Evolutionary conservation across 2,113 vertebrate genomes (phyloP), one percentile per base, ranked within the genome.

Genomic region (Periophthalmus modestus): DNA sequence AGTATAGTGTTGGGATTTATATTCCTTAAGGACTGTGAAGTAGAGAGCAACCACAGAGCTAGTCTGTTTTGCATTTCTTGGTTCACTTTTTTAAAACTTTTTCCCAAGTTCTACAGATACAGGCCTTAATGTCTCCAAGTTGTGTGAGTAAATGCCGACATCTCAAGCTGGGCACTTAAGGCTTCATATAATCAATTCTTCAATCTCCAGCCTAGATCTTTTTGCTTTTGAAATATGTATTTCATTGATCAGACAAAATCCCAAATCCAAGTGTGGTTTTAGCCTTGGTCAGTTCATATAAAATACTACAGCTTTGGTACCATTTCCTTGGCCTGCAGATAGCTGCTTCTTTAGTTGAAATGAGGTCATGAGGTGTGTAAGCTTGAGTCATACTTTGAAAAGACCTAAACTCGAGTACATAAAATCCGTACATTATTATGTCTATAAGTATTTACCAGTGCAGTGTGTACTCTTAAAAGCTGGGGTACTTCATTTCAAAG

Each of bases 161-260:
- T 52, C 65, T 76, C 66, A 24, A 68, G 76, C 11, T 39, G 2
- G 33, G 70, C 28, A 72, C 21, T 61, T 9, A 59, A 4, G 14
- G 48, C 63, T 69, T 72, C 21, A 68, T 71, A 82, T 66, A 66
- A 80, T 81, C 68, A 52, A 55, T 82, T 66, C 72, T 62, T 33
- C 24, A 74, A 73, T 82, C 7, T 19, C 1, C 28, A 46, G 2
- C 74, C 33, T 73, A 74, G 68, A 50, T 47, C 7, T 54, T 57
- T 18, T 19, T 43, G 68, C 24, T 55, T 77, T 67, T 76, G 11
- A n/a, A 9, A 69, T 71, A 57, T 72, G 23, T 19, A 13, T 11
- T 75, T 73, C 5, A n/a, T 43, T 48, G 69, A 87, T 88, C 50
- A 83, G 36, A 61, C 72, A 76, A 57, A 48, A 33, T 48, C 9